phyloP scores from a whole-genome alignment of 92 coral and sea anemone genomes.

The Virgularia gustaviana region DNA sequence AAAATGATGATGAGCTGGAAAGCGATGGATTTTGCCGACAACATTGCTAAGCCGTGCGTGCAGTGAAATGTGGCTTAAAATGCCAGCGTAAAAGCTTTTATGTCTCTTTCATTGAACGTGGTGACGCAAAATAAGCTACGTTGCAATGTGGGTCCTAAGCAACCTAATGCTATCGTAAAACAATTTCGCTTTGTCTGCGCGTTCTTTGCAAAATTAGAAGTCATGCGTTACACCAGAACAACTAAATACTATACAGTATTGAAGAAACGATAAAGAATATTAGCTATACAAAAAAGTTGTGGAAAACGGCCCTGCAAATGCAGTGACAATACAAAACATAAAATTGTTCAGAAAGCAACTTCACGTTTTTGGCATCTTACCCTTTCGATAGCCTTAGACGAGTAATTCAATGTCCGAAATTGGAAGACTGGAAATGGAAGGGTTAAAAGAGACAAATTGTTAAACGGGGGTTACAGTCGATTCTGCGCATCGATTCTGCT shows the following conservation, averaged over 20 bases:
- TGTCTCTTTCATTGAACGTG: background rate
- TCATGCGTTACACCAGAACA: background rate
- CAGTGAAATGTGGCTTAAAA: background rate
- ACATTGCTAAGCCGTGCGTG: background rate
- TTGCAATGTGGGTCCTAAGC: slow-evolving; percentile 21
- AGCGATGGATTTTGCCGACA: slow-evolving; percentile 9
- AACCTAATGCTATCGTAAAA: background rate
- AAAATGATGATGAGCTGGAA: background rate
- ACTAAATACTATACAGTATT: no score
- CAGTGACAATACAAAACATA: no score
- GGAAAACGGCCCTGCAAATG: no score
- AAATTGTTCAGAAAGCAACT: no score
- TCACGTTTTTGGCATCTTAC: no score
- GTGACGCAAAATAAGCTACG: slow-evolving; percentile 31
- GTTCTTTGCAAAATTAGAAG: background rate
- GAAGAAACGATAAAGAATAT: background rate
- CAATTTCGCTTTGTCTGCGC: slow-evolving; percentile 22
- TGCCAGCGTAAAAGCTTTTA: slow-evolving; percentile 24
- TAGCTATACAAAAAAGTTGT: no score
- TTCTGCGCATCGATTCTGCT: no score
- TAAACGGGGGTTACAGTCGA: no score
- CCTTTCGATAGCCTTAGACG: no score
- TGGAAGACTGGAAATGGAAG: no score
- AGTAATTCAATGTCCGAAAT: no score
- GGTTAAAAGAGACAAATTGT: no score